Evolutionary conservation across 37 sponge, comb jelly and placozoan species (phyloP).

Genomic region (Tethya wilhelma): DNA sequence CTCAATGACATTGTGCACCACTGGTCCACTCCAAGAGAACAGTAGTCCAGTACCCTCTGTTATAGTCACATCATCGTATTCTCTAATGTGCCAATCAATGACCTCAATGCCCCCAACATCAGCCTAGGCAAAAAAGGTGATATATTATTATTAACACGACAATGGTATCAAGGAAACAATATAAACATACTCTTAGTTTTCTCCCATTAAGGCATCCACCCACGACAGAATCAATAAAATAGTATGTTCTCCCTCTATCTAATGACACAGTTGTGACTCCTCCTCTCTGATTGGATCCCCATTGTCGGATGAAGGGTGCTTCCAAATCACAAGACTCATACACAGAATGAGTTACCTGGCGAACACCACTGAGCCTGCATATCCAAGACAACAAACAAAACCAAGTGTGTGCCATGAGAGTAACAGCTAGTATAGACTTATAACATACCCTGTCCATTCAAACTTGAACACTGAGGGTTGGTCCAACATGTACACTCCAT

Average conservation of each 20-base stretch:
- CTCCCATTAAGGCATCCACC: conserved; percentile 55
- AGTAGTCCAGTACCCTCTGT: conserved; percentile 55
- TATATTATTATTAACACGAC: background rate
- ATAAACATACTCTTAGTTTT: conserved; percentile 62
- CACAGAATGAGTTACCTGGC: conserved; percentile 37
- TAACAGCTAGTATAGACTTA: background rate
- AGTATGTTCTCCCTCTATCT: conserved; percentile 32
- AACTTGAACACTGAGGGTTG: conserved; percentile 19
- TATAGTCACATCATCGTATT: conserved; percentile 57
- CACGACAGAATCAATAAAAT: conserved; percentile 71
- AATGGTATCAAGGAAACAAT: no score
- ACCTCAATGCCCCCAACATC: conserved; percentile 47
- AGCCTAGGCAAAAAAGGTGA: conserved; percentile 42
- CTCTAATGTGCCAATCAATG: conserved; percentile 58
- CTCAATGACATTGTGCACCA: conserved; percentile 61
- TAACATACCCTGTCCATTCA: conserved; percentile 75
- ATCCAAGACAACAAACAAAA: background rate
- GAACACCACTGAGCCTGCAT: conserved; percentile 60
- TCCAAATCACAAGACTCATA: conserved; percentile 66
- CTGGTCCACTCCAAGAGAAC: conserved; percentile 60
- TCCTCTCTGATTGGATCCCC: conserved; percentile 15
- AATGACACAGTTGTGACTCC: conserved; percentile 27
- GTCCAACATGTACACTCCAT: background rate
- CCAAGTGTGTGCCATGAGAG: background rate
- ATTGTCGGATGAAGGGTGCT: conserved; percentile 2